A percentile compares a stretch with the other conserved stretches of the same genome.
Conservation (phyloP, 2,888 invertebrate genomes). For the Lepidochitona cinerea region DNA sequence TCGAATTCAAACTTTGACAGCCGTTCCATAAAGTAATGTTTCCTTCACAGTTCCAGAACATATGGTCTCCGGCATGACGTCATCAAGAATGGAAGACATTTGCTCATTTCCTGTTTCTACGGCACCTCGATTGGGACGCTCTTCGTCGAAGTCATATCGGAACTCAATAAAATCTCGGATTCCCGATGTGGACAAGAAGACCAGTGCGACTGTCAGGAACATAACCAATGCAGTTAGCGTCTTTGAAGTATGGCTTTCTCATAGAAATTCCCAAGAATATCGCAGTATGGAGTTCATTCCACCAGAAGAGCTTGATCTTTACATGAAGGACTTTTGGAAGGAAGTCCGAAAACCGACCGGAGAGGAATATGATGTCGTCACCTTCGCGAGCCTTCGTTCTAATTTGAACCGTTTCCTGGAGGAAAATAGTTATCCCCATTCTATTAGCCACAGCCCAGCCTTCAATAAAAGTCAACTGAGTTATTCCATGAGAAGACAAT, state of each 20-base stretch:
- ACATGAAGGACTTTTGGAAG: neutral
- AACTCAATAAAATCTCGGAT: neutral
- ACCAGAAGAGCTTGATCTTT: neutral
- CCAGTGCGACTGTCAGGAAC: neutral
- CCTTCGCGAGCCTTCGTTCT: neutral
- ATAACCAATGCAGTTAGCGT: neutral
- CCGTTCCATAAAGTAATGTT: no score
- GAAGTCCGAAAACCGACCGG: neutral
- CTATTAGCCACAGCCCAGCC: neutral
- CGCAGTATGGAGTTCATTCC: neutral
- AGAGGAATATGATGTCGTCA: neutral
- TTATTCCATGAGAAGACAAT: no score
- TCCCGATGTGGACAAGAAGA: neutral
- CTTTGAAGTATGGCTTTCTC: neutral
- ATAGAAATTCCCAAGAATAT: neutral
- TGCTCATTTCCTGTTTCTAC: no score
- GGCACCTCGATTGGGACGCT: no score
- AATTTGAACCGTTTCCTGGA: neutral
- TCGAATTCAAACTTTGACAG: no score
- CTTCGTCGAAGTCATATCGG: no score
- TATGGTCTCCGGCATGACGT: no score
- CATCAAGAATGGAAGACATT: no score
- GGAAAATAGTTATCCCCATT: neutral
- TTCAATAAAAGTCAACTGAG: neutral
- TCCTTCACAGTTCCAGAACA: no score